Conservation (phyloP, 2,888 invertebrate genomes). For the Sialis lutaria region DNA sequence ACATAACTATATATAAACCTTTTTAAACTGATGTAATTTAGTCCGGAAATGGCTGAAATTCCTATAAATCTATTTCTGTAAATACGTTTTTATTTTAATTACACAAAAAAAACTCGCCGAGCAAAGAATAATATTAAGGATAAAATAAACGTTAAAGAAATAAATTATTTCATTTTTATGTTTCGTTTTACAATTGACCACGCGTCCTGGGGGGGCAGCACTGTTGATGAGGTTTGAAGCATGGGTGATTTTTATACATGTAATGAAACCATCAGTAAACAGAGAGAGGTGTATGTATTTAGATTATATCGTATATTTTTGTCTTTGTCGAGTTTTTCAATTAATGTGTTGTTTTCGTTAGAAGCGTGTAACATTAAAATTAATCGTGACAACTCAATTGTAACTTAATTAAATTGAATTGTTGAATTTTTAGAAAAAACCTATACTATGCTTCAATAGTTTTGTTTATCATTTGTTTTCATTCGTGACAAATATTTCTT, state of each 20-base stretch:
- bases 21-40: too few relatives aligned
- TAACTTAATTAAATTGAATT: not conserved
- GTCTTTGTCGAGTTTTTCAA: too few relatives aligned
- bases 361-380: not conserved
- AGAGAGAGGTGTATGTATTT: too few relatives aligned
- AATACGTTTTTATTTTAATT: not conserved
- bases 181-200: conserved; percentile 13
- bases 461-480: not conserved
- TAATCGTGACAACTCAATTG: not conserved
- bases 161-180: conserved; percentile 19
- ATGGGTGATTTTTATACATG: conserved; percentile 12
- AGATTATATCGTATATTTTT: too few relatives aligned
- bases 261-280: too few relatives aligned
- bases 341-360: not conserved
- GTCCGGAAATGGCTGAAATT: too few relatives aligned
- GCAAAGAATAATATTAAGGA: too few relatives aligned
- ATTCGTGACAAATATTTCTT: too few relatives aligned
- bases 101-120: not conserved
- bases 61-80: too few relatives aligned
- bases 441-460: not conserved
- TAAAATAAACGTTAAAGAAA: too few relatives aligned
- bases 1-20: too few relatives aligned
- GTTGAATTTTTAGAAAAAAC: not conserved
- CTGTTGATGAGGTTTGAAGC: conserved; percentile 15
- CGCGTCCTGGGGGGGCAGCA: conserved; percentile 16